Conservation (phyloP, 2,888 invertebrate species). For the Cordilura impudica region DNA sequence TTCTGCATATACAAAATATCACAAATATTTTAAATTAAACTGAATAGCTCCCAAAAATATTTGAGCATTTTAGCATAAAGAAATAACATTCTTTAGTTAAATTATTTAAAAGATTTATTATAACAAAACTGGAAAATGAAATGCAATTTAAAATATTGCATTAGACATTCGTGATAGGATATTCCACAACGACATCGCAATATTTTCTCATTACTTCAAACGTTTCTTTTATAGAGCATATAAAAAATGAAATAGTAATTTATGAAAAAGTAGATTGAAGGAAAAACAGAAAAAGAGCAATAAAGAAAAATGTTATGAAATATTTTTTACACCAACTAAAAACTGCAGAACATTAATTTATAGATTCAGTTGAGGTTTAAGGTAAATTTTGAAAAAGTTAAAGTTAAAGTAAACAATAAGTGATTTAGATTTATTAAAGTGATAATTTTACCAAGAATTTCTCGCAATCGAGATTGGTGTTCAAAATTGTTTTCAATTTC, state of each 20-base stretch:
- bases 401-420: too few relatives aligned
- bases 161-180: not conserved
- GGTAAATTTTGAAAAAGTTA: too few relatives aligned
- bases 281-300: not conserved
- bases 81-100: conserved; percentile 1
- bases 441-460: too few relatives aligned
- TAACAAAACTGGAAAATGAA: not conserved
- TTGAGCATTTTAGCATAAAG: conserved; percentile 6
- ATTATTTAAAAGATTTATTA: conserved; percentile 22
- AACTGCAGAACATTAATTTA: too few relatives aligned
- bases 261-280: not conserved
- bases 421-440: too few relatives aligned
- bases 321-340: too few relatives aligned
- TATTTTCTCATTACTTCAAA: not conserved
- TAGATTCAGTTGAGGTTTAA: too few relatives aligned
- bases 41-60: not conserved
- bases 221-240: not conserved
- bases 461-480: too few relatives aligned
- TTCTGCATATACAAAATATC: not conserved
- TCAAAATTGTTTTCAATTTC: too few relatives aligned
- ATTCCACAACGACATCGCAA: not conserved
- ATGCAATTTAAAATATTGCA: conserved; percentile 3
- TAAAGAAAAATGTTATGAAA: not conserved
- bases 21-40: conserved; percentile 5
- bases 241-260: not conserved